Base-by-base conservation (phyloP, 2,888 invertebrate species). In the Coecobrya sp. region DNA sequence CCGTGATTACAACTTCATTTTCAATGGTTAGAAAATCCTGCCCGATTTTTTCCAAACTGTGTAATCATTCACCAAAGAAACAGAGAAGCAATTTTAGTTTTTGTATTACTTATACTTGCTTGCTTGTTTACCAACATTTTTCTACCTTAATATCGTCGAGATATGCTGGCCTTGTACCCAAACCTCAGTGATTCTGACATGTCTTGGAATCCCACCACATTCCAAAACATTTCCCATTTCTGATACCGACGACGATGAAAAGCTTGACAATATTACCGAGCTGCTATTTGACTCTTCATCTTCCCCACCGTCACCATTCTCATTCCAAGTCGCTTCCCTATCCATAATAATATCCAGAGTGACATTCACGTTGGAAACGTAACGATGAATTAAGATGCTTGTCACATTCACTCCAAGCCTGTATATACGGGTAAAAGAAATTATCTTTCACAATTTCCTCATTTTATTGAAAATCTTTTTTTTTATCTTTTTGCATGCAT, bases 131-230 rank as follows among this genome's bases (percentile, higher is more conserved):
- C 8, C 16, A 11, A 76, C 42, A 45, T 11, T n/a, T 19, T 27
- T 13, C 8, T 8, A 81, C 82, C 84, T 91, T 36, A 87, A 36
- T 3, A 87, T 19, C 0, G 91, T 84, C 3, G 73, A n/a, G 13
- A 91, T 22, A 42, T 81, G 82, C 30, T 62, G 7, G 0, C 91
- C 91, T 11, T 81, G 25, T 7, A 22, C 87, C 91, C 91, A 91
- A 19, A 91, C 27, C 22, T 91, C 82, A 7, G 55, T 68, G 0
- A 82, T 81, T 27, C 30, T 42, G 1, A 84, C 19, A 25, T 91
- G 87, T 1, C 11, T 30, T 2, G 91, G 91, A 36, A 87, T 52
- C 16, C 30, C 27, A 27, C 49, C 4, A 36, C 86, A 70, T 11
- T 36, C 19, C 36, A 82, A 16, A 52, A 0, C 25, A 49, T 52